phyloP scores from a whole-genome alignment of 35 echinoderm and acorn worm genomes.

The Amphiura filiformis region DNA sequence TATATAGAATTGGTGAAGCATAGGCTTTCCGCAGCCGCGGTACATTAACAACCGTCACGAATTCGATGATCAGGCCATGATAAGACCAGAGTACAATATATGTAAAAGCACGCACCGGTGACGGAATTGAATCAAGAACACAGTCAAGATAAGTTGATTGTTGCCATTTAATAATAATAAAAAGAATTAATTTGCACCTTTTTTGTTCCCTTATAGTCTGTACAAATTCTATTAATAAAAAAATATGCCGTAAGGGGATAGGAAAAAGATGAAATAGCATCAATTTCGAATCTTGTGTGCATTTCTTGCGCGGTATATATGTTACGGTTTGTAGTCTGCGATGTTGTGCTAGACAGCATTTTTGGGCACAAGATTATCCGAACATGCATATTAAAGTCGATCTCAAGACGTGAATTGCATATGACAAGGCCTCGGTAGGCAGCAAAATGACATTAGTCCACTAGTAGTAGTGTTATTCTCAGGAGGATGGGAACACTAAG shows the following conservation, averaged over 20 bases:
- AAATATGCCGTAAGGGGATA: too few species aligned
- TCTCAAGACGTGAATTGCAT: conserved; percentile 7
- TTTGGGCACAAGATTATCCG: background rate
- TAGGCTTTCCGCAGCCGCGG: too few species aligned
- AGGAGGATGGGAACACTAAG: background rate
- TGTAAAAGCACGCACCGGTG: background rate
- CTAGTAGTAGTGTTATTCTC: background rate
- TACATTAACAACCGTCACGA: background rate
- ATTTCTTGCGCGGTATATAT: background rate
- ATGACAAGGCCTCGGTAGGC: background rate
- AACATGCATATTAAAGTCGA: conserved; percentile 1
- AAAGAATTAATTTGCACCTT: background rate
- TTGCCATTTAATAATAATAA: background rate
- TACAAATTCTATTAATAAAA: too few species aligned
- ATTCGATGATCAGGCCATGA: background rate
- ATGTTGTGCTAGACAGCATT: background rate
- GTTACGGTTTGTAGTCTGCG: background rate
- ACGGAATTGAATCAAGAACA: background rate
- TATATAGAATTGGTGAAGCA: too few species aligned
- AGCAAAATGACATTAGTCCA: conserved; percentile 6
- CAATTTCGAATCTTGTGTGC: conserved; percentile 10
- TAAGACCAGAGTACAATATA: background rate
- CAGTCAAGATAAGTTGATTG: background rate
- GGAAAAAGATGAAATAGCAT: background rate
- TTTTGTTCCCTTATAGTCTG: too few species aligned